These are phyloP conservation scores for Oikopleura vanhoeffeni DNA, from an alignment of 23 tunicate species.

Conservation along the genomic window DNA sequence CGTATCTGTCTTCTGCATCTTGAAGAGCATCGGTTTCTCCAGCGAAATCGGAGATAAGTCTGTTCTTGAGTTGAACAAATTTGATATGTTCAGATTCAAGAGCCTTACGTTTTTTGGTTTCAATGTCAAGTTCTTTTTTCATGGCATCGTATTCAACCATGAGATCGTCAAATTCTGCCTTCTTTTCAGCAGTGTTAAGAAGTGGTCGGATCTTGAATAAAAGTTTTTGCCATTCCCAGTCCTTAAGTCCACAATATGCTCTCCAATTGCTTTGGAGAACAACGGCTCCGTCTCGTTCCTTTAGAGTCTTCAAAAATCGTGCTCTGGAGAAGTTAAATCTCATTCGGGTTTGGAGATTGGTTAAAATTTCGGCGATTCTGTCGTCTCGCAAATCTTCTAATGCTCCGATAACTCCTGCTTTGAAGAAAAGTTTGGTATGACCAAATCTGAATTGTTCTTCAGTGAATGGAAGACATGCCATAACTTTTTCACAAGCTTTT, in stretches of 20 bases:
- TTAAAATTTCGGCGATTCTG: background rate
- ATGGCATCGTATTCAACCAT: slow-evolving; percentile 41
- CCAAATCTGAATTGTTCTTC: too few species aligned
- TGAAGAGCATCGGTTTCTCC: slow-evolving; percentile 55
- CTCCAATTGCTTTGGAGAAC: slow-evolving; percentile 65
- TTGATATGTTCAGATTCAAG: slow-evolving; percentile 58
- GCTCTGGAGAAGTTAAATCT: background rate
- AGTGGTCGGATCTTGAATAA: slow-evolving; percentile 90
- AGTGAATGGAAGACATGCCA: too few species aligned
- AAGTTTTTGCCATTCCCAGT: slow-evolving; percentile 91
- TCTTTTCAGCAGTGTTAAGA: slow-evolving; percentile 73
- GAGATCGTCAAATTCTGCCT: slow-evolving; percentile 42
- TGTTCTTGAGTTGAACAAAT: slow-evolving; percentile 61
- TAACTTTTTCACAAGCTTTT: too few species aligned
- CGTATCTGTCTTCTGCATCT: slow-evolving; percentile 82
- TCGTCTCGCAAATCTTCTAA: background rate
- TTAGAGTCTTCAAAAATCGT: background rate
- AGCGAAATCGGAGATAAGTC: slow-evolving; percentile 23
- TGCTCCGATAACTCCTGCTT: slow-evolving; percentile 74
- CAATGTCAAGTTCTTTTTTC: slow-evolving; percentile 43
- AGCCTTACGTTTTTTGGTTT: slow-evolving; percentile 56
- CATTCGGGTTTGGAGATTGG: background rate
- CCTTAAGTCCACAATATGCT: slow-evolving; percentile 50
- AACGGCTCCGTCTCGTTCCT: background rate
- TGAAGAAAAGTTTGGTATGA: too few species aligned